A percentile compares a stretch with the other conserved stretches of the same genome.
phyloP scores from a whole-genome alignment of 2,888 invertebrate genomes.

The Biston betularia region DNA sequence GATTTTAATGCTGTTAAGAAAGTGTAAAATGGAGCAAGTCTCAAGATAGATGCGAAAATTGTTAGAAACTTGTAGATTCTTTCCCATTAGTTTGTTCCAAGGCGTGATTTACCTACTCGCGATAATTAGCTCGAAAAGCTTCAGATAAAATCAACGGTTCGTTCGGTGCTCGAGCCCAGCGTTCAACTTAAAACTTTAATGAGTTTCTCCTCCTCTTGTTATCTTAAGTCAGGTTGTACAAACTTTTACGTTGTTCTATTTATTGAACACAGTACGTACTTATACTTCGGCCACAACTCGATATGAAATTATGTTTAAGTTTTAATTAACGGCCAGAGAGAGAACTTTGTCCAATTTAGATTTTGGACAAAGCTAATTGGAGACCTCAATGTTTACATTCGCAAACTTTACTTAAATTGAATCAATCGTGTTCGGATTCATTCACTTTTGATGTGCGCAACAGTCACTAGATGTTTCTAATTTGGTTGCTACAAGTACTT shows the following conservation, averaged over 20 bases:
- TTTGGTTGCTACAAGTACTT: neutral
- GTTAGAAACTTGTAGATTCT: conserved; percentile 35
- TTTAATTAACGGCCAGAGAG: conserved; percentile 68
- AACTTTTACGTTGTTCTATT: conserved; percentile 73
- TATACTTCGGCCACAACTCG: conserved; percentile 63
- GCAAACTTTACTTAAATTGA: conserved; percentile 19
- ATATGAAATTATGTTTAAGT: conserved; percentile 72
- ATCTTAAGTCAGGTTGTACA: conserved; percentile 70
- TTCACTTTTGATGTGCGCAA: conserved; percentile 4
- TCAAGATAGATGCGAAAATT: conserved; percentile 27
- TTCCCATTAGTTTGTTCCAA: conserved; percentile 38
- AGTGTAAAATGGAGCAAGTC: conserved; percentile 20
- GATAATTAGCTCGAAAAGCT: conserved; percentile 63
- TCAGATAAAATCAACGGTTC: conserved; percentile 67
- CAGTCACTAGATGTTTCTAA: neutral
- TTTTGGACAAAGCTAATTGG: conserved; percentile 52
- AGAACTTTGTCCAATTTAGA: conserved; percentile 59
- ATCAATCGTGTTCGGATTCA: conserved; percentile 20
- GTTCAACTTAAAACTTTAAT: conserved; percentile 80
- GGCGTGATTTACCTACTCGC: conserved; percentile 51
- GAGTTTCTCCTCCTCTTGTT: conserved; percentile 79
- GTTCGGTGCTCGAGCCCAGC: conserved; percentile 52
- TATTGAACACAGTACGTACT: conserved; percentile 62
- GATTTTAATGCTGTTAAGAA: conserved; percentile 9
- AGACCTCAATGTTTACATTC: conserved; percentile 42